These are phyloP conservation scores for Hydrozoanthus gracilis DNA, from an alignment of 92 coral and sea anemone species.

Conservation along the genomic window DNA sequence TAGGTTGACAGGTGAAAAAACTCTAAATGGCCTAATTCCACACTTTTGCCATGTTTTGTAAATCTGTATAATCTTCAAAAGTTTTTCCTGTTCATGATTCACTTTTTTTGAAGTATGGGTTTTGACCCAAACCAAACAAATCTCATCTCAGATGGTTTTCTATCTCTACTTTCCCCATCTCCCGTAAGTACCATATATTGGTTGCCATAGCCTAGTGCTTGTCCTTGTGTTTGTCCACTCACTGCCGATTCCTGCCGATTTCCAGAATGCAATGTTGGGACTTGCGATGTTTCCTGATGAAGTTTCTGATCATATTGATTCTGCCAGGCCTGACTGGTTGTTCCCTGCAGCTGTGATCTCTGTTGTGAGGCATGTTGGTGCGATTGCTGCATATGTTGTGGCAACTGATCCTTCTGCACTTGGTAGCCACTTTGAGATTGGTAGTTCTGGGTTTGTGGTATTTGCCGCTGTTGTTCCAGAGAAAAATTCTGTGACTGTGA, in stretches of 20 bases:
- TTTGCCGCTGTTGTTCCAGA: conserved; percentile 13
- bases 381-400: conserved; percentile 37
- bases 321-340: conserved; percentile 14
- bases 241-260: conserved; percentile 12
- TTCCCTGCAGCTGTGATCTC: conserved; percentile 11
- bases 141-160: background rate
- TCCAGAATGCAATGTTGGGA: background rate
- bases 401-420: conserved; percentile 30
- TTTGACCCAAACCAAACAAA: conserved; percentile 45
- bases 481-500: conserved; percentile 24
- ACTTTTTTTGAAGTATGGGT: conserved; percentile 19
- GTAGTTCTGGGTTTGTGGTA: conserved; percentile 27
- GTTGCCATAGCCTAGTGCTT: background rate
- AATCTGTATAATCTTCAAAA: background rate
- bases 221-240: conserved; percentile 36
- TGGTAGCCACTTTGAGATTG: conserved; percentile 34
- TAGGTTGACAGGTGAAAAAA: too few relatives aligned
- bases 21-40: too few relatives aligned
- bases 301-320: conserved; percentile 29
- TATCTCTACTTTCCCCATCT: background rate
- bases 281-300: conserved; percentile 7
- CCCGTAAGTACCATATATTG: conserved; percentile 41
- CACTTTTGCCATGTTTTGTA: too few relatives aligned
- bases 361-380: conserved; percentile 20
- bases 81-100: conserved; percentile 31